phyloP scores from a whole-genome alignment of 2,113 vertebrate genomes.

The Syngnathus floridae region DNA sequence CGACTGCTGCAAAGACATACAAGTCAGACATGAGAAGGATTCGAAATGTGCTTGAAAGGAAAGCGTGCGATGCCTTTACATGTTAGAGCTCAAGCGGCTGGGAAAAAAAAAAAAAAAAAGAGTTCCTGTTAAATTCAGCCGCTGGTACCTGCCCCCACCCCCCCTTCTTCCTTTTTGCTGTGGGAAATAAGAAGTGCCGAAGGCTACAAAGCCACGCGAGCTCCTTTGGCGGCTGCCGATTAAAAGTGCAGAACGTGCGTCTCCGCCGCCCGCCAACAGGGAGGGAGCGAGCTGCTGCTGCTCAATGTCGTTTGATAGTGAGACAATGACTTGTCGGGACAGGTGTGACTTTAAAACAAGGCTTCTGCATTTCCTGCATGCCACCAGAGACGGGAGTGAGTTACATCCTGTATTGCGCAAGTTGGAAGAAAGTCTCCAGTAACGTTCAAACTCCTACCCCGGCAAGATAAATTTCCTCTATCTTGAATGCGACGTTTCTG shows the following conservation, averaged over 20 bases:
- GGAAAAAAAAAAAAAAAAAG: conserved; percentile 37
- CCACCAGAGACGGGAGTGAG: background rate
- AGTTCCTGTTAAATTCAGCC: conserved; percentile 52
- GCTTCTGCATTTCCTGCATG: background rate
- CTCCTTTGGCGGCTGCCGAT: conserved; percentile 68
- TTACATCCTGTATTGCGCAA: background rate
- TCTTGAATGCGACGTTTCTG: background rate
- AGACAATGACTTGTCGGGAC: conserved; percentile 10
- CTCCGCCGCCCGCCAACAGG: conserved; percentile 38
- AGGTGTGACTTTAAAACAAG: conserved; percentile 30
- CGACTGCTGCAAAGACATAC: conserved; percentile 76
- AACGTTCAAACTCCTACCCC: background rate
- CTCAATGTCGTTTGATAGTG: background rate
- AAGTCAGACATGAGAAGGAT: conserved; percentile 1
- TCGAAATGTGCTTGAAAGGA: conserved; percentile 36
- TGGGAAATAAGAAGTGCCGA: conserved; percentile 62
- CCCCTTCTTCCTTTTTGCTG: conserved; percentile 43
- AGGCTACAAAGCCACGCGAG: conserved; percentile 64
- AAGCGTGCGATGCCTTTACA: conserved; percentile 31
- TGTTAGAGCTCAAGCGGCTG: conserved; percentile 48
- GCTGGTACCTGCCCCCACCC: background rate
- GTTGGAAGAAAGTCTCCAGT: background rate
- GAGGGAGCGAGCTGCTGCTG: conserved; percentile 16
- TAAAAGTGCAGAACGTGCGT: conserved; percentile 65
- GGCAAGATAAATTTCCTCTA: too few species aligned